A percentile compares a stretch with the other conserved stretches of the same genome.
Evolutionary conservation across 2,113 vertebrate species (phyloP).

Genomic region (Indicator maculatus): DNA sequence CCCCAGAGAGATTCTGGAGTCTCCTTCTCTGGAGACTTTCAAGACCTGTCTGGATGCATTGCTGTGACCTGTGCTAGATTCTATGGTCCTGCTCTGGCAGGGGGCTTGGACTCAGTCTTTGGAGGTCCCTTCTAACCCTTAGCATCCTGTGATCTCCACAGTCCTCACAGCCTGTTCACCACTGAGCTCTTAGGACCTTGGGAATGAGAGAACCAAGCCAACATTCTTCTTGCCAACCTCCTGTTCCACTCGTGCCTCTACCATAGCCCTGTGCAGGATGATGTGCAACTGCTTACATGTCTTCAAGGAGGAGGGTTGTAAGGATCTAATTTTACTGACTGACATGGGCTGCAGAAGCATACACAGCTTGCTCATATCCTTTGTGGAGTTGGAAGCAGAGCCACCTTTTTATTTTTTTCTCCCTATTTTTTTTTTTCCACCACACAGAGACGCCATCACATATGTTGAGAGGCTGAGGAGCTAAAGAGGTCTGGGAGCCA

Average conservation of each 20-base stretch:
- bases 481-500: constrained; percentile 69
- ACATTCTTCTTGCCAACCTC: not conserved
- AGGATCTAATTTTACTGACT: constrained; percentile 74
- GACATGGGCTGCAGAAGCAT: constrained; percentile 55
- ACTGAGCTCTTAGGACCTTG: not conserved
- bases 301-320: constrained; percentile 46
- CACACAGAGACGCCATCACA: constrained; percentile 59
- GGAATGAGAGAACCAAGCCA: not conserved
- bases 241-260: not conserved
- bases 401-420: constrained; percentile 19
- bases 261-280: constrained; percentile 1
- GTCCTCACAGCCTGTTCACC: not conserved
- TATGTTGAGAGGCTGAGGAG: constrained; percentile 58
- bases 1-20: too few relatives aligned
- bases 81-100: too few relatives aligned
- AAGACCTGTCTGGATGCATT: too few relatives aligned
- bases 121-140: too few relatives aligned
- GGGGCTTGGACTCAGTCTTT: too few relatives aligned
- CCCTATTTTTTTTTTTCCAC: not conserved
- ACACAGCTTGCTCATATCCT: constrained; percentile 66
- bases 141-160: not conserved
- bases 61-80: too few relatives aligned
- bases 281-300: constrained; percentile 37
- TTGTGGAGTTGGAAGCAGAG: constrained; percentile 38
- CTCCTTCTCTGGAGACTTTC: too few relatives aligned